Evolutionary conservation across 2,113 vertebrate genomes (phyloP).

Genomic region (Pomatorhinus ruficollis): DNA sequence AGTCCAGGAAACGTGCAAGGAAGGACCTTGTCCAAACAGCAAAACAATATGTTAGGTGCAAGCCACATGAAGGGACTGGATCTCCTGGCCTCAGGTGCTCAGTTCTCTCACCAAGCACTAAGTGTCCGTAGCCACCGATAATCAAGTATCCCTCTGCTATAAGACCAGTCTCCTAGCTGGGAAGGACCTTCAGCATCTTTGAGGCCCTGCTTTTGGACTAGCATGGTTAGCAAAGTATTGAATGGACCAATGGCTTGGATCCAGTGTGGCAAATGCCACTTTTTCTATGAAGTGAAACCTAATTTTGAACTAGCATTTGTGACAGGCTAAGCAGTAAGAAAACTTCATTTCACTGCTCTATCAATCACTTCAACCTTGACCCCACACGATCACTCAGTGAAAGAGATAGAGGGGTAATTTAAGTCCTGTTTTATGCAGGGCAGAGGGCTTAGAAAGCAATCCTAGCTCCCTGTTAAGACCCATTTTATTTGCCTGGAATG

Average conservation of each 20-base stretch:
- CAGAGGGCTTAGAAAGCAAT: conserved; percentile 65
- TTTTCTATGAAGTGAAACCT: conserved; percentile 38
- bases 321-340: conserved; percentile 58
- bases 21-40: not conserved
- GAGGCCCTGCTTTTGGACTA: not conserved
- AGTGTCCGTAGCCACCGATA: not conserved
- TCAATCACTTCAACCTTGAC: conserved; percentile 64
- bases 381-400: conserved; percentile 10
- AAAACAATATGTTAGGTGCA: not conserved
- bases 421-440: conserved; percentile 62
- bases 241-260: not conserved
- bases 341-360: conserved; percentile 62
- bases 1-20: not conserved
- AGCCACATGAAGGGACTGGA: not conserved
- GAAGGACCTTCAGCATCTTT: not conserved
- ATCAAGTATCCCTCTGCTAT: not conserved
- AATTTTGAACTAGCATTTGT: conserved; percentile 34
- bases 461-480: conserved; percentile 43
- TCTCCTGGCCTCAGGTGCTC: not conserved
- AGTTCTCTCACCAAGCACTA: not conserved
- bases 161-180: not conserved
- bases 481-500: conserved; percentile 49
- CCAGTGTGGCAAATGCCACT: not conserved
- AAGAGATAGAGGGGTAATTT: conserved; percentile 51
- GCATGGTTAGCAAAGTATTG: not conserved